A percentile compares a stretch with the other conserved stretches of the same genome.
phyloP scores from a whole-genome alignment of 2,113 vertebrate genomes.

The Perognathus longimembris region DNA sequence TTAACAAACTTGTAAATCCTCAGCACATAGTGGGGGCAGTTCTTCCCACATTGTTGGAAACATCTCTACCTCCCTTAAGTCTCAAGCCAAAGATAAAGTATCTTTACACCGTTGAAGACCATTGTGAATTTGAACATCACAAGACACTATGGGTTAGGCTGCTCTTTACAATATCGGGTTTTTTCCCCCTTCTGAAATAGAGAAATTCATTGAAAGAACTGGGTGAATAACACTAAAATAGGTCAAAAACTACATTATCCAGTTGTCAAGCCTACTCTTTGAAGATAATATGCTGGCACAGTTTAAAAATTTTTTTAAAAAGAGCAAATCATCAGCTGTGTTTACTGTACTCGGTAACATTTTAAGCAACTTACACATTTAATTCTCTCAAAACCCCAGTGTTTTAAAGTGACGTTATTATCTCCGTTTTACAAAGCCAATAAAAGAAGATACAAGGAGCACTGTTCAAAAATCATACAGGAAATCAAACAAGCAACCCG shows the following conservation, averaged over 20 bases:
- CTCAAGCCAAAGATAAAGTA: neutral
- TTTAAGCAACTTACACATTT: neutral
- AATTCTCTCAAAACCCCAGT: neutral
- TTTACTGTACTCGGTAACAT: neutral
- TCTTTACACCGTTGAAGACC: neutral
- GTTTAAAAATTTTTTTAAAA: neutral
- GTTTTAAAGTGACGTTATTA: neutral
- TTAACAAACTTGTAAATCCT: neutral
- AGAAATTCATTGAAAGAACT: constrained; percentile 17
- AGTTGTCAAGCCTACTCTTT: neutral
- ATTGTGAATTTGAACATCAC: neutral
- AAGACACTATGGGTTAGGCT: neutral
- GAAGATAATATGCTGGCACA: neutral
- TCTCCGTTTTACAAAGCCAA: neutral
- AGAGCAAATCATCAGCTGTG: neutral
- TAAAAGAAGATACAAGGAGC: neutral
- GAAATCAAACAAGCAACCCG: neutral
- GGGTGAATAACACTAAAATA: neutral
- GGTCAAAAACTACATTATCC: neutral
- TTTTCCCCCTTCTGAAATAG: neutral
- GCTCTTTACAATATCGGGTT: neutral
- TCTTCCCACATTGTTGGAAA: neutral
- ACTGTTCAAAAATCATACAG: too few relatives aligned
- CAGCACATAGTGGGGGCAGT: neutral
- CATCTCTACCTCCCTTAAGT: neutral